Percentiles rank a stretch among this genome's conserved stretches.
Conservation (phyloP, 2,113 vertebrate species). For the Chloropsis hardwickii region DNA sequence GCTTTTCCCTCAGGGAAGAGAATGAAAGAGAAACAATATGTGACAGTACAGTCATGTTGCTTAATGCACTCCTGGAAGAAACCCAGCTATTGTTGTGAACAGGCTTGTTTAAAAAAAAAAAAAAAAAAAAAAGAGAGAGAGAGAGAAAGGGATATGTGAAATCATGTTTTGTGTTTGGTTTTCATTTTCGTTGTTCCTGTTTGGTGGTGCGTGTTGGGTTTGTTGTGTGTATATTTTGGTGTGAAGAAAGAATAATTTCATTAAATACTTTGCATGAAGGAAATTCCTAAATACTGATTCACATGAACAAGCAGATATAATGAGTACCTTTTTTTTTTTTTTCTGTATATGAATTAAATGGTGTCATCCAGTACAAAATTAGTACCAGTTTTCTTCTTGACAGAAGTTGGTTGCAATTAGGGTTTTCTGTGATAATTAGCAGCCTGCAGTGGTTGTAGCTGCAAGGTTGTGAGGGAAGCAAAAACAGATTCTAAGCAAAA, state of each 20-base stretch:
- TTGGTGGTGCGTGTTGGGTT: accelerated
- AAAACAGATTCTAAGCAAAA: background rate
- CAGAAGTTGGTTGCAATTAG: background rate
- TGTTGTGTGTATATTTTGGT: background rate
- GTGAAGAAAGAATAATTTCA: background rate
- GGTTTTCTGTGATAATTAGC: background rate
- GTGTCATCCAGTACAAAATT: background rate
- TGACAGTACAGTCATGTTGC: background rate
- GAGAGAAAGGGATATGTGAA: accelerated
- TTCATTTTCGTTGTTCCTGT: background rate
- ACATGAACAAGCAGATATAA: background rate
- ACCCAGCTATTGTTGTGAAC: background rate
- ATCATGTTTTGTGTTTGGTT: background rate
- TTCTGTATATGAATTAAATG: background rate
- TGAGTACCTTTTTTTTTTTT: background rate
- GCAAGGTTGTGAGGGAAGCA: background rate
- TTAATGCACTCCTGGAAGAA: background rate
- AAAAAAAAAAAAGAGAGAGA: no score
- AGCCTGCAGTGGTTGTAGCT: background rate
- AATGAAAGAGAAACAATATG: slow-evolving; percentile 6
- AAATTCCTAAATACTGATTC: background rate
- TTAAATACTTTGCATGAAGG: background rate
- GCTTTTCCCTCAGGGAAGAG: background rate
- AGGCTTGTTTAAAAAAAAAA: background rate
- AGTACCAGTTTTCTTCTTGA: background rate